Conservation (phyloP, 2,113 vertebrate genomes). For the Falcunculus frontatus region DNA sequence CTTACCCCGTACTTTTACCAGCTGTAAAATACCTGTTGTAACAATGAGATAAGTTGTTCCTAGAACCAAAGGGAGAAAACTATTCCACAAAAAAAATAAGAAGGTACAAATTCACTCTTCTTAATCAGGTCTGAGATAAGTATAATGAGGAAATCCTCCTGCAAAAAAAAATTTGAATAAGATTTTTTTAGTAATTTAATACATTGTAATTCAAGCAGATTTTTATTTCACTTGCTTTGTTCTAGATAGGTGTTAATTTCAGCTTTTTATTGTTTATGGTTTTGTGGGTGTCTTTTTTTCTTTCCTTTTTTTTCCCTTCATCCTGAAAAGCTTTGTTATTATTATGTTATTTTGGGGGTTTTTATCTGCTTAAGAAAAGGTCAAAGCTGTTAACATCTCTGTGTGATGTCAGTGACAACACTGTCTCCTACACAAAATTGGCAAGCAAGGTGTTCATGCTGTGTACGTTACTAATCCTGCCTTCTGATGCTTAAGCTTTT, state of each 20-base stretch:
- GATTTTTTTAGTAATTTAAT: not conserved
- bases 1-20: not conserved
- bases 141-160: not conserved
- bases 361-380: not conserved
- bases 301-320: fast-evolving
- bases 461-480: not conserved
- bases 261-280: not conserved
- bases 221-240: not conserved
- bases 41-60: not conserved
- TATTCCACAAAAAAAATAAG: not conserved
- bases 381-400: not conserved
- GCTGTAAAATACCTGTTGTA: not conserved
- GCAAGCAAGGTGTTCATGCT: not conserved
- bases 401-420: not conserved
- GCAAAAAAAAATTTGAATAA: not conserved
- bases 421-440: not conserved
- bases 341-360: fast-evolving
- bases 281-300: not conserved
- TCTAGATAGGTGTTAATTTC: not conserved
- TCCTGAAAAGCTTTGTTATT: not conserved
- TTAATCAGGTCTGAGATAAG: not conserved
- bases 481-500: not conserved
- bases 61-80: not conserved
- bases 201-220: not conserved
- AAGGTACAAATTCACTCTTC: not conserved